A percentile compares a stretch with the other conserved stretches of the same genome.
Evolutionary conservation across 1,140 invertebrate species (phyloP).

Genomic region (Aphidius gifuensis): DNA sequence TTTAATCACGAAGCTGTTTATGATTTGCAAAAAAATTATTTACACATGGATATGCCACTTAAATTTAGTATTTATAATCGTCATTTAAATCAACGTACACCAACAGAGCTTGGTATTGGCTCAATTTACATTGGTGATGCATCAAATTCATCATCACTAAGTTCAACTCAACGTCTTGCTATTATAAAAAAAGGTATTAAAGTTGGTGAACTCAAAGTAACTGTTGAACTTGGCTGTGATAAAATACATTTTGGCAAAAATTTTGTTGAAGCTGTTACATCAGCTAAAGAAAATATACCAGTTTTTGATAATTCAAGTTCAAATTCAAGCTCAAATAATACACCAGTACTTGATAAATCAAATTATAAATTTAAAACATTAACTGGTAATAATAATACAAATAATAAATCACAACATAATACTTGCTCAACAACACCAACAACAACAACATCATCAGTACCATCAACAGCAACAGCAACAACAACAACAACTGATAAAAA

Average conservation of each 20-base stretch:
- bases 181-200: conserved; percentile 48
- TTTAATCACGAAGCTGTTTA: conserved; percentile 44
- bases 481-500: conserved; percentile 23
- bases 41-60: conserved; percentile 27
- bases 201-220: conserved; percentile 49
- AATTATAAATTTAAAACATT: too few relatives aligned
- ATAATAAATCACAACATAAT: too few relatives aligned
- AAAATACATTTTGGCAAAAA: conserved; percentile 54
- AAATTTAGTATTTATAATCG: conserved; percentile 45
- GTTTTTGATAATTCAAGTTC: conserved; percentile 30
- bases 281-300: conserved; percentile 46
- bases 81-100: conserved; percentile 41
- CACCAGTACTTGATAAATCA: conserved; percentile 19
- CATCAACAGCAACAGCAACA: too few relatives aligned
- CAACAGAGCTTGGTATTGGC: conserved; percentile 43
- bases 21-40: conserved; percentile 35
- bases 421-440: too few relatives aligned
- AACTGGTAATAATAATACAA: too few relatives aligned
- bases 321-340: neutral
- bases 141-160: conserved; percentile 32
- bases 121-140: conserved; percentile 36
- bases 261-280: conserved; percentile 45
- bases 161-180: conserved; percentile 34
- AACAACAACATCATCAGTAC: too few relatives aligned
- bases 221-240: conserved; percentile 52